Evolutionary conservation across 2,113 vertebrate species (phyloP), one percentile per base, ranked within the genome.

Genomic region (Oriolus oriolus): DNA sequence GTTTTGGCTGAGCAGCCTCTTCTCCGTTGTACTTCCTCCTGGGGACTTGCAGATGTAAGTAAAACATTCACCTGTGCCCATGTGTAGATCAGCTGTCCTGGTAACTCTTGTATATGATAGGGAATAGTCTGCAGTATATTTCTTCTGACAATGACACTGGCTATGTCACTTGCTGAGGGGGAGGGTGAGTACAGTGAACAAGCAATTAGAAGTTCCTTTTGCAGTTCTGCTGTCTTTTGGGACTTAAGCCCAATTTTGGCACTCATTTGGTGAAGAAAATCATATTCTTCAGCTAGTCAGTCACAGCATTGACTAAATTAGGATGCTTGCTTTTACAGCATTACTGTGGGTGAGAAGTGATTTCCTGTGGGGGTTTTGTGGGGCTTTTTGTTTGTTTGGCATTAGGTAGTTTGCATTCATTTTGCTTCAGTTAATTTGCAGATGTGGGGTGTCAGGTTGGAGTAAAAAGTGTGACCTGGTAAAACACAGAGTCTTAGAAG

Each of bases 111-210:
- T 44, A 1, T 60, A 0, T 37, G 35, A 3, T 39, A n/a, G 12
- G 39, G 39, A 42, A 7, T 39, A 75, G 41, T 37, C 35, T 71
- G 41, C 27, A 35, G 0, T 60, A 0, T 12, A 4, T 52, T 44
- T 60, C 17, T 16, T 41, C 7, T 53, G 49, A 8, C 0, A 0
- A 2, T 84, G n/a, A 6, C 18, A 9, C 13, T 31, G 78, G n/a
- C 41, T 41, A 0, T 28, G 12, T 44, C 33, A 18, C 9, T 65
- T 76, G 19, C 39, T 57, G 70, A 60, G n/a, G 41, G 42, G 23
- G 44, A 78, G 14, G 21, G 19, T 63, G 42, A 61, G 21, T 50
- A 21, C 35, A 18, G 23, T 26, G 11, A 45, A 9, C 21, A 37
- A 31, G 26, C 1, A 8, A 24, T 57, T 53, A 69, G 41, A 69